Evolutionary conservation across 2,888 invertebrate species (phyloP).

Genomic region (Glaucopsyche alexis): DNA sequence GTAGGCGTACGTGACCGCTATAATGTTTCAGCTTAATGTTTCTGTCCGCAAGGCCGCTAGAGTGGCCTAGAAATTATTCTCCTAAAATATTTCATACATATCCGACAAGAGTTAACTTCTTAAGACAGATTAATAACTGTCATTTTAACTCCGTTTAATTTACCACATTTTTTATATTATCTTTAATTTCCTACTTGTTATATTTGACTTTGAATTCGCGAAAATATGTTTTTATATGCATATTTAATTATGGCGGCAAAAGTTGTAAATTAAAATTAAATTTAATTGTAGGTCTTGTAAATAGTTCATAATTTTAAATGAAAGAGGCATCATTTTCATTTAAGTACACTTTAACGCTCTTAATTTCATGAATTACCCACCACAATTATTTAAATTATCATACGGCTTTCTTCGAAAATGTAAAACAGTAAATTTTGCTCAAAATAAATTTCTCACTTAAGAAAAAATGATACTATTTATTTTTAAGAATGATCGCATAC

Average conservation of each 20-base stretch:
- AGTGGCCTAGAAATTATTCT: conserved; percentile 12
- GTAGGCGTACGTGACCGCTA: conserved; percentile 6
- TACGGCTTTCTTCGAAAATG: conserved; percentile 36
- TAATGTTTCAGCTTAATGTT: conserved; percentile 7
- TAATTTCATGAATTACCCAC: conserved; percentile 31
- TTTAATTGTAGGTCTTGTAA: neutral
- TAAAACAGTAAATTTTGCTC: conserved; percentile 36
- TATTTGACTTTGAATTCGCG: neutral
- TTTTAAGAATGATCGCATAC: conserved; percentile 27
- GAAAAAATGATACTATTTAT: conserved; percentile 42
- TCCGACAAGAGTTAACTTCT: conserved; percentile 7
- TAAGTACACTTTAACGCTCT: conserved; percentile 27
- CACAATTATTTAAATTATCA: conserved; percentile 31
- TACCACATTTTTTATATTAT: neutral
- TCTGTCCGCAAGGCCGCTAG: neutral
- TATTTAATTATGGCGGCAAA: neutral
- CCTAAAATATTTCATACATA: conserved; percentile 19
- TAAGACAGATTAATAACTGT: conserved; percentile 25
- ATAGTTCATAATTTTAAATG: neutral
- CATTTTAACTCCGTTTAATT: conserved; percentile 2
- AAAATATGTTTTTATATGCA: neutral
- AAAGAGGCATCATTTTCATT: conserved; percentile 18
- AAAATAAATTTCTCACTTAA: conserved; percentile 40
- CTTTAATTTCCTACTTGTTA: neutral
- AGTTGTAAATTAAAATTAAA: neutral